phyloP scores from a whole-genome alignment of 2,888 invertebrate genomes.

The Archips crataeganus region DNA sequence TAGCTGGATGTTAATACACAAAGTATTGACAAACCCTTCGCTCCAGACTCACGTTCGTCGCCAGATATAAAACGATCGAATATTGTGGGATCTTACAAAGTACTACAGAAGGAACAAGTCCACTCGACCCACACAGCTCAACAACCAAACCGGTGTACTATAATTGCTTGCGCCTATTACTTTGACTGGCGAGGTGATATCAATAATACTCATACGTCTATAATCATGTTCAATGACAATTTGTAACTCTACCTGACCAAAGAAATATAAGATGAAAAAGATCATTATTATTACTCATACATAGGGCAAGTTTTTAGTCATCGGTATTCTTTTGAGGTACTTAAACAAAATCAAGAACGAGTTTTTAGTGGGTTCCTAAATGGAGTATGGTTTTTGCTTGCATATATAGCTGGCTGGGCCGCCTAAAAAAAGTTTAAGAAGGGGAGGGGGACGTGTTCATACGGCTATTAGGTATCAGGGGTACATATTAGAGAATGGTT shows the following conservation, averaged over 20 bases:
- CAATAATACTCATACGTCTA: neutral
- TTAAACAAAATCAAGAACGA: neutral
- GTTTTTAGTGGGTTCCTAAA: neutral
- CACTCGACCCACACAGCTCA: constrained; percentile 26
- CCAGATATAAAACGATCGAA: neutral
- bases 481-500: neutral
- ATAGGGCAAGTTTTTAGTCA: constrained; percentile 4
- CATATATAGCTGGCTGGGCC: neutral
- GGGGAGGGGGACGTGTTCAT: neutral
- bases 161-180: constrained; percentile 23
- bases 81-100: neutral
- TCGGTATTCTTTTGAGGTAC: neutral
- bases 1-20: neutral
- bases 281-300: neutral
- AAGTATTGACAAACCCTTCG: neutral
- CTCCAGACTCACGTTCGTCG: neutral
- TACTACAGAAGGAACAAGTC: constrained; percentile 25
- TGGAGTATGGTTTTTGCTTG: neutral
- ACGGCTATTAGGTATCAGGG: too few species aligned
- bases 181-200: constrained; percentile 15
- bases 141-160: constrained; percentile 31
- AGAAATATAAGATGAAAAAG: constrained; percentile 18
- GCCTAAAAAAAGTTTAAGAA: neutral
- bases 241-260: constrained; percentile 33
- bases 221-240: constrained; percentile 7